Conservation (phyloP, 30 jellyfish, hydroid and myxozoan species). For the Catostylus mosaicus region DNA sequence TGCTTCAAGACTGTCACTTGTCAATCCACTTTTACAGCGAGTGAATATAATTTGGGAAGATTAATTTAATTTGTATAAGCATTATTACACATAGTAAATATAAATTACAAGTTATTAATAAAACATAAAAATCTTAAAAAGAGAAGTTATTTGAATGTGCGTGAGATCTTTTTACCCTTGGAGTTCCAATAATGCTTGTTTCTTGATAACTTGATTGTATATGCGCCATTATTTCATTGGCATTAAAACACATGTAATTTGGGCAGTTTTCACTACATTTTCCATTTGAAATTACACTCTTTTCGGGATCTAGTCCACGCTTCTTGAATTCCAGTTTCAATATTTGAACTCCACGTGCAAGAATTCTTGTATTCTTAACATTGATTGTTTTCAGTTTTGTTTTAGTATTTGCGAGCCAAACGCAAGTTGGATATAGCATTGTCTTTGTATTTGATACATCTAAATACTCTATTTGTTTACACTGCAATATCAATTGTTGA, state of each 20-base stretch:
- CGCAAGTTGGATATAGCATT: constrained; percentile 54
- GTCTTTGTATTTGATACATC: constrained; percentile 57
- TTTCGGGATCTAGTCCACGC: constrained; percentile 42
- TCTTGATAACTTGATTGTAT: constrained; percentile 6
- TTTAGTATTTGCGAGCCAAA: constrained; percentile 4
- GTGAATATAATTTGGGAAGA: no score
- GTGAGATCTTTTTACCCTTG: background rate
- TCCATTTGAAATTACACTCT: background rate
- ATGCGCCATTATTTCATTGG: background rate
- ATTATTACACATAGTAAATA: no score
- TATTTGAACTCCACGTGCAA: constrained; percentile 32
- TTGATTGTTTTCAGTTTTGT: constrained; percentile 4
- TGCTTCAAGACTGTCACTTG: no score
- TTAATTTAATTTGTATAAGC: no score
- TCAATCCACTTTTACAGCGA: no score
- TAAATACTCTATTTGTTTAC: constrained; percentile 27
- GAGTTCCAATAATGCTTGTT: constrained; percentile 12
- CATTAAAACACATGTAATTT: background rate
- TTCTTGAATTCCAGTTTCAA: constrained; percentile 1
- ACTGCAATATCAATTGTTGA: background rate
- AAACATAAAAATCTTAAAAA: no score
- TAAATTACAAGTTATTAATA: no score
- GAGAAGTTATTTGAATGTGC: no score
- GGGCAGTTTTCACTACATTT: constrained; percentile 18
- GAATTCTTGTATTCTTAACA: constrained; percentile 37